Base-by-base conservation (phyloP, 1,140 invertebrate species). In the Nixonia krombeini region DNA sequence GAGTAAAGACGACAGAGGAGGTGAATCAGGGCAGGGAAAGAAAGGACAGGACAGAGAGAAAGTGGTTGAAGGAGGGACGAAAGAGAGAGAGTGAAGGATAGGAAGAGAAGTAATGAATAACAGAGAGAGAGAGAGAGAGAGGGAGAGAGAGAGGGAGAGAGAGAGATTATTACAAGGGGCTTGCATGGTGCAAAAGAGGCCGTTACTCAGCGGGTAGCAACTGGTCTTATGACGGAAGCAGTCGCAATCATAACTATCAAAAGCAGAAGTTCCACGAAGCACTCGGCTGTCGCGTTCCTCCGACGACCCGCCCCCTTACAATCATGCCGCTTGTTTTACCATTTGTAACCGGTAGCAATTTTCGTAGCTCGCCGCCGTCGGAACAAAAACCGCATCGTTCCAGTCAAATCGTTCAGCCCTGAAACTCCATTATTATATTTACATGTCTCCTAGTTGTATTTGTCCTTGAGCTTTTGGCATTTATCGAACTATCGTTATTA, bases 201-300 rank as follows among this genome's bases (percentile, higher is more conserved):
- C 42, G 57, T 56, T 68, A 26, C 74, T 70, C 74, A 64, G 70
- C 71, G 72, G 72, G 71, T 64, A 64, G 70, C 58, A 66, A 63
- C 52, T 63, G 50, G 42, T 74, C 51, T 65, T 55, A 69, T 52
- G 70, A 59, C 31, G 55, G 33, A 52, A 56, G 59, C 67, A 62
- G 72, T 71, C 58, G 73, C 75, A 81, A 80, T 81, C 76, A 80
- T 79, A 80, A 80, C 78, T 76, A 79, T 79, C 74, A 80, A 69
- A 59, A 76, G 61, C 70, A 79, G 66, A 79, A 80, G 68, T 75
- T 76, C 44, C 67, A 57, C 17, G 53, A 42, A 71, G 47, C 56
- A 10, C 38, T 50, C 44, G 38, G 29, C 13, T 41, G 46, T 15
- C 37, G 26, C 29, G 62, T 61, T 65, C 59, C 62, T 65, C 57